Percentiles rank a stretch among this genome's conserved stretches.
Conservation (phyloP, 2,113 vertebrate species). For the Mustela lutreola region DNA sequence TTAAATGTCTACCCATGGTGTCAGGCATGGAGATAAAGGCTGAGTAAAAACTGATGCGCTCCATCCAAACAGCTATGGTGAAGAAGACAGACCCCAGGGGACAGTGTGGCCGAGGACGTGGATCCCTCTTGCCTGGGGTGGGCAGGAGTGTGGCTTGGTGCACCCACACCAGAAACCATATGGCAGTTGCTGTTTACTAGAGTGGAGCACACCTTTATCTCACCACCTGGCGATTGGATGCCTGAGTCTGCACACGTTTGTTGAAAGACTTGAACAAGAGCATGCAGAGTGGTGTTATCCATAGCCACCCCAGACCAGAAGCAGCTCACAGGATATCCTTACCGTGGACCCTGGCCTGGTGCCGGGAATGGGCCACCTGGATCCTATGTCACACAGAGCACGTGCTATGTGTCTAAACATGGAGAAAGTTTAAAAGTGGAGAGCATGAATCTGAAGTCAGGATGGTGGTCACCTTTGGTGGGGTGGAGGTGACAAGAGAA, state of each 20-base stretch:
- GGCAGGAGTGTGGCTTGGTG: rapidly evolving
- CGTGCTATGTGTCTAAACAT: rapidly evolving
- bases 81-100: background rate
- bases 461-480: background rate
- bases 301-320: background rate
- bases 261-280: background rate
- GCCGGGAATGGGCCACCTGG: rapidly evolving
- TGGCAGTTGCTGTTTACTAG: background rate
- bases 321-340: rapidly evolving
- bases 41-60: background rate
- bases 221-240: background rate
- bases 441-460: background rate
- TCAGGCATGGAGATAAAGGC: background rate
- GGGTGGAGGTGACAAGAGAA: background rate
- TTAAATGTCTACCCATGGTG: background rate
- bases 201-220: background rate
- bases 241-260: background rate
- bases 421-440: background rate
- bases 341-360: background rate
- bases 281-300: rapidly evolving
- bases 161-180: rapidly evolving
- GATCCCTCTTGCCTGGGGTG: background rate
- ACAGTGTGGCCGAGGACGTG: rapidly evolving
- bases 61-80: rapidly evolving
- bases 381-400: background rate